Evolutionary conservation across 2,113 vertebrate species (phyloP).

Genomic region (Megatriorchis doriae): DNA sequence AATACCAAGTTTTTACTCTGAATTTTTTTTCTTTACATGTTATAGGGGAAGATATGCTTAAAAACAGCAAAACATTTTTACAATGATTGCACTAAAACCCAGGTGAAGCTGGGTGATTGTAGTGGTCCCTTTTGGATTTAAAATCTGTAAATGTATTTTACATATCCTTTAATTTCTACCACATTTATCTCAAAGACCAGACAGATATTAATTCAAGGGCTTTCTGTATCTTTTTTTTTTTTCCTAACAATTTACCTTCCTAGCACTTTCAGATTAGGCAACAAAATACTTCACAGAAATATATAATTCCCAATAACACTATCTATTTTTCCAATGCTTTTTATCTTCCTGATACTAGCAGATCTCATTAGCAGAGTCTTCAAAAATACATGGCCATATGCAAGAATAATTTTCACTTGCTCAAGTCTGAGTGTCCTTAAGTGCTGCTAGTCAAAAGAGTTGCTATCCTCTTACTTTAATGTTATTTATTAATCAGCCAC

Average conservation of each 20-base stretch:
- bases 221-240: background rate
- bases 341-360: background rate
- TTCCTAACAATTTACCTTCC: background rate
- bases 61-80: background rate
- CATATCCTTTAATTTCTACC: background rate
- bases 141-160: background rate
- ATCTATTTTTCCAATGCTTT: background rate
- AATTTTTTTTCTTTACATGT: background rate
- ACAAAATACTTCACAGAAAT: background rate
- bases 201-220: background rate
- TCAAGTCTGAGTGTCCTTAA: background rate
- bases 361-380: background rate
- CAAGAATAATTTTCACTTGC: background rate
- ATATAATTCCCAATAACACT: background rate
- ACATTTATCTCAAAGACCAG: background rate
- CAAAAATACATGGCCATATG: background rate
- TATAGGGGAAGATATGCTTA: background rate
- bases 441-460: background rate
- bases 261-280: background rate
- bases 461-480: background rate
- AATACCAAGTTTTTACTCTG: background rate
- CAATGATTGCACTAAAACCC: background rate
- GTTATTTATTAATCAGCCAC: background rate
- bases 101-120: background rate
- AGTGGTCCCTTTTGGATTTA: background rate